Evolutionary conservation across 1,140 invertebrate genomes (phyloP).

Genomic region (Nebria ingens): DNA sequence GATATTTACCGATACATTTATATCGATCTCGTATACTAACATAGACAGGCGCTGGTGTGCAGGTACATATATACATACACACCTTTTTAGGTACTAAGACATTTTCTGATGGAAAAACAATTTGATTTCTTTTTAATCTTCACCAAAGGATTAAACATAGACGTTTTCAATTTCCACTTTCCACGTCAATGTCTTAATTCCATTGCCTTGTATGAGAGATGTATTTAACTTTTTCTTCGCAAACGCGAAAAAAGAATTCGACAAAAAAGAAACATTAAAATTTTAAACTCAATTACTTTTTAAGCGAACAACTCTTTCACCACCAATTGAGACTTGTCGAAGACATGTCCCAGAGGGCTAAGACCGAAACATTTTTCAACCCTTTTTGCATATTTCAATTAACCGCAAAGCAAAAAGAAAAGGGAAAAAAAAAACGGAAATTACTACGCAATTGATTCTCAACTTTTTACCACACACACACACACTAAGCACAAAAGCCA

Average conservation of each 20-base stretch:
- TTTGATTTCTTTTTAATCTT: background rate
- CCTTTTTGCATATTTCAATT: conserved; percentile 8
- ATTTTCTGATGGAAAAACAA: background rate
- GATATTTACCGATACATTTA: conserved; percentile 8
- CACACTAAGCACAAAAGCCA: no score
- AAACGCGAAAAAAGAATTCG: conserved; percentile 4
- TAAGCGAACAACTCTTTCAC: background rate
- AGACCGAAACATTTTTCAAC: background rate
- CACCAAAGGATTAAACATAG: background rate
- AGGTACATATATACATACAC: background rate
- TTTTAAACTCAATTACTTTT: conserved; percentile 10
- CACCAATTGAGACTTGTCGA: background rate
- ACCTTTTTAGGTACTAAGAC: background rate
- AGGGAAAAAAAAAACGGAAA: no score
- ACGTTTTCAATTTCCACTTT: background rate
- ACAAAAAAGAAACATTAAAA: no score
- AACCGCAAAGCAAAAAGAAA: no score
- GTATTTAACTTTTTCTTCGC: background rate
- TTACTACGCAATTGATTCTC: no score
- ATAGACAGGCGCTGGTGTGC: background rate
- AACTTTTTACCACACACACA: no score
- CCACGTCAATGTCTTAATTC: background rate
- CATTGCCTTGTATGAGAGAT: no score
- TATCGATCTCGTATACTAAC: background rate
- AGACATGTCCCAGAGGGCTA: background rate